A percentile compares a stretch with the other conserved stretches of the same genome.
Evolutionary conservation across 1,140 invertebrate genomes (phyloP).

Genomic region (Acyrthosiphon pisum): DNA sequence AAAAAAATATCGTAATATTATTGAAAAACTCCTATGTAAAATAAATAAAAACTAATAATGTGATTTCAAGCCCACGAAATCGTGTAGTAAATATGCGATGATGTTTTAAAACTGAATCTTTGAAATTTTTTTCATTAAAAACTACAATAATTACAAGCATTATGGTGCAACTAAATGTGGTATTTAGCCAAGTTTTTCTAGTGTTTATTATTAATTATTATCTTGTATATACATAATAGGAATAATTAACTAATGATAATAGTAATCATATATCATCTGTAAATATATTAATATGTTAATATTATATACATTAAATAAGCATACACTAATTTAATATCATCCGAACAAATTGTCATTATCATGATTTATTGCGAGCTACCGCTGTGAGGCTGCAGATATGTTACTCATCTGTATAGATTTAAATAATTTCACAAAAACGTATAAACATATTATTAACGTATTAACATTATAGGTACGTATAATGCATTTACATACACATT

Average conservation of each 20-base stretch:
- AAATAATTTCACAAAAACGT: background rate
- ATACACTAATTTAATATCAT: slow-evolving; percentile 1
- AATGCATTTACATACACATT: no score
- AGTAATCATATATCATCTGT: background rate
- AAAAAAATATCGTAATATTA: background rate
- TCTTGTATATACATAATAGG: no score
- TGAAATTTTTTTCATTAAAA: background rate
- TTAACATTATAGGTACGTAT: background rate
- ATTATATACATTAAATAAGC: background rate
- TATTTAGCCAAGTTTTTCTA: no score
- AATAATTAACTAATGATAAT: background rate
- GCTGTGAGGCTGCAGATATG: background rate
- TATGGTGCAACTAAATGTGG: background rate
- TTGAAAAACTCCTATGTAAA: background rate
- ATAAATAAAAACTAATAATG: no score
- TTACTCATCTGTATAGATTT: background rate
- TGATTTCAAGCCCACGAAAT: no score
- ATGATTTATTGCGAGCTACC: background rate
- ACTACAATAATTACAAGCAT: background rate
- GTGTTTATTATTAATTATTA: no score
- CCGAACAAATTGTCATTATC: background rate
- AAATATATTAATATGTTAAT: background rate
- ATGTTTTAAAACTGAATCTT: background rate
- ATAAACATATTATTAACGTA: no score
- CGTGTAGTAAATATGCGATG: no score